These are phyloP conservation scores for Danio aesculapii DNA, from an alignment of 2,797 vertebrate genomes.

Conservation along the genomic window DNA sequence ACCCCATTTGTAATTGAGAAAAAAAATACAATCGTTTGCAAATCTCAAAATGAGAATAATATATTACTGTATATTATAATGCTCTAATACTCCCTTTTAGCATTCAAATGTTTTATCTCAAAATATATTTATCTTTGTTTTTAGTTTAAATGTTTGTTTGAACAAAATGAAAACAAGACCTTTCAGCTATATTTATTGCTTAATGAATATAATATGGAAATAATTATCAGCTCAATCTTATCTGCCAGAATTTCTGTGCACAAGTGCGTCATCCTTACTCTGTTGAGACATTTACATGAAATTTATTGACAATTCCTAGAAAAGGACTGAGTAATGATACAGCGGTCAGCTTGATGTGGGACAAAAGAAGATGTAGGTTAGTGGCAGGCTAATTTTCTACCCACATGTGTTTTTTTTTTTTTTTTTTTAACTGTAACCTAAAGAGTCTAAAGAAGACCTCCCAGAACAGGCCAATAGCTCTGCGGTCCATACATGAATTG, in stretches of 20 bases:
- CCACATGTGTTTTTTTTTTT: no score
- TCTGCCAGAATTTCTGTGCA: background rate
- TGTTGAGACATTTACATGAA: background rate
- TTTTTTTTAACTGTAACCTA: slow-evolving; percentile 16
- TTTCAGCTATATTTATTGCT: background rate
- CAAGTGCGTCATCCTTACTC: background rate
- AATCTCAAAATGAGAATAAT: background rate
- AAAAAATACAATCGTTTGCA: background rate
- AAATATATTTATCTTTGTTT: no score
- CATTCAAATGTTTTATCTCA: background rate
- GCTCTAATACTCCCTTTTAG: background rate
- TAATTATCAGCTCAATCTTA: background rate
- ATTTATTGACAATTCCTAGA: background rate
- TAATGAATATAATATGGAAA: background rate
- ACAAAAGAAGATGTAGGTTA: background rate
- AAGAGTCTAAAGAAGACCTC: slow-evolving; percentile 15
- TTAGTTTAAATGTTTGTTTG: no score
- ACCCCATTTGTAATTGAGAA: no score
- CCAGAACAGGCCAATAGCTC: slow-evolving; percentile 6
- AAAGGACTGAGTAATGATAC: background rate
- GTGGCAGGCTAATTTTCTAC: slow-evolving; percentile 13
- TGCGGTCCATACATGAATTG: slow-evolving; percentile 22
- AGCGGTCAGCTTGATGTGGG: background rate
- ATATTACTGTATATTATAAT: background rate
- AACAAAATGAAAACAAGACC: background rate